Percentiles rank a stretch among this genome's conserved stretches.
phyloP scores from a whole-genome alignment of 2,113 vertebrate species.

The Cebidichthys violaceus region DNA sequence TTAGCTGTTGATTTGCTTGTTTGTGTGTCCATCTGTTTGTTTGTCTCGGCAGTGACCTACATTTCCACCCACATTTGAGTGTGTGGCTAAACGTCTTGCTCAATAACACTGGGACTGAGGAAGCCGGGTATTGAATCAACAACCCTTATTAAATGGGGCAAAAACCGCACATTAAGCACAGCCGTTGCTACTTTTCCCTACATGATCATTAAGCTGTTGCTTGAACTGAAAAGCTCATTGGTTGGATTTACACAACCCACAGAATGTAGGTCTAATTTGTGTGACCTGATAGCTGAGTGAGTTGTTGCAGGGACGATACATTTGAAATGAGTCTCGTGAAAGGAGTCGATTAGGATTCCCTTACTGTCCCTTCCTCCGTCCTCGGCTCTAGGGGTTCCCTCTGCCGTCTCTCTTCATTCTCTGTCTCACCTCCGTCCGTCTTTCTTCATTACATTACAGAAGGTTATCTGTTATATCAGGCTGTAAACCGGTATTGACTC shows the following conservation, averaged over 20 bases:
- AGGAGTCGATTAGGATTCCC: constrained; percentile 34
- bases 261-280: constrained; percentile 2
- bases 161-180: not conserved
- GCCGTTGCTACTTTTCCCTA: not conserved
- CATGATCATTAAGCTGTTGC: not conserved
- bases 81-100: not conserved
- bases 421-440: constrained; percentile 25
- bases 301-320: not conserved
- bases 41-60: not conserved
- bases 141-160: not conserved
- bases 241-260: not conserved
- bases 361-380: not conserved
- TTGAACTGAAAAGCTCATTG: not conserved
- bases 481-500: constrained; percentile 11
- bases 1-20: not conserved
- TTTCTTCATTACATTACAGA: constrained; percentile 31
- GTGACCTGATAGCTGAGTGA: not conserved
- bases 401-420: not conserved
- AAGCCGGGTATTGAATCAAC: not conserved
- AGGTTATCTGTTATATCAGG: constrained; percentile 18
- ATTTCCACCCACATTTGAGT: not conserved
- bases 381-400: constrained; percentile 21
- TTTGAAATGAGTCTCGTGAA: constrained; percentile 32
- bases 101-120: not conserved
- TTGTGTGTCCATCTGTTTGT: constrained; percentile 3